Evolutionary conservation across 2,888 invertebrate genomes (phyloP), one percentile per base, ranked within the genome.

Genomic region (Noctuana brunneofusca): DNA sequence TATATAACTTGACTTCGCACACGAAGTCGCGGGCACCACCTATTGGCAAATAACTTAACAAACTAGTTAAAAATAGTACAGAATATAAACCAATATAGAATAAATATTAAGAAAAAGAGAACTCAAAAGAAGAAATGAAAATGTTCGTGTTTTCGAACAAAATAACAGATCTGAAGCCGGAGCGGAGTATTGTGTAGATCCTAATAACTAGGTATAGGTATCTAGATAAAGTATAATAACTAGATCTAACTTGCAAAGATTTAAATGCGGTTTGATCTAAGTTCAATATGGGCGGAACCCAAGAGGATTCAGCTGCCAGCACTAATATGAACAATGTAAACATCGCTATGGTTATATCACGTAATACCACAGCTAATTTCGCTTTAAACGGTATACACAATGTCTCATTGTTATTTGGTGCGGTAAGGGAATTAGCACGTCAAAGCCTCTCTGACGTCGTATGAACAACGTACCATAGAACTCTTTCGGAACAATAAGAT

Each of bases 371-470:
- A 46, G 60, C 24, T 46, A 60, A 60, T 35, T 46, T 60, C 18
- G 38, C 48, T 24, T 48, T 48, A 57, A 55, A 56, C 24, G 18
- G 9, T 32, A 3, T 18, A 56, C n/a, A 69, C 63, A 67, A 58
- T 55, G 49, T 14, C 67, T 71, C 78, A 82, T 84, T 85, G 86
- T 86, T 83, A 69, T 75, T 71, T 75, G 71, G 71, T 74, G 64
- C 65, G 57, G 67, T 68, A 64, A 54, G 62, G 70, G 77, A 79
- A 82, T 84, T 84, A 84, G 69, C 84, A 84, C 81, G 79, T 81
- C 75, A 83, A 81, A 81, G 73, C 70, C 62, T 62, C 67, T 57
- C 41, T 68, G 66, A 71, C 66, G 65, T 67, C 66, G 69, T 49
- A 43, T 16, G 9, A 9, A 43, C 18, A 43, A 18, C 43, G 54